Conservation (phyloP, 1,140 invertebrate species). For the Araneus ventricosus region DNA sequence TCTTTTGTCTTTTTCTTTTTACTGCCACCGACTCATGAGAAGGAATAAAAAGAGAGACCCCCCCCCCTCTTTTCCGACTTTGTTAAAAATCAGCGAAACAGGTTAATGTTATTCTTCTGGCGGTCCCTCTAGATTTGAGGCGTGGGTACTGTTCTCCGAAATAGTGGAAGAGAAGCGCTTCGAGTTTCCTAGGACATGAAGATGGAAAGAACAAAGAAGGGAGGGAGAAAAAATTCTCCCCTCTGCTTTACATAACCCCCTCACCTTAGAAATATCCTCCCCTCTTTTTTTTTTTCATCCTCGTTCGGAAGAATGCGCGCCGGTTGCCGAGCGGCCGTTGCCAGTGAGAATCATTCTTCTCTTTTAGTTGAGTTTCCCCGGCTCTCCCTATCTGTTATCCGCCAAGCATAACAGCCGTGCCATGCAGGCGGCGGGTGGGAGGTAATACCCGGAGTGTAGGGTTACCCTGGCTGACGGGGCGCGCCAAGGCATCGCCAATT, state of each 20-base stretch:
- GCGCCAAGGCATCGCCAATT: slow-evolving; percentile 26
- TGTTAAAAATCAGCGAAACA: slow-evolving; percentile 73
- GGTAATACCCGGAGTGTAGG: slow-evolving; percentile 38
- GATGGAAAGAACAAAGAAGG: slow-evolving; percentile 24
- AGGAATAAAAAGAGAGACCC: slow-evolving; percentile 35
- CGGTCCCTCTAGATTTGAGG: slow-evolving; percentile 62
- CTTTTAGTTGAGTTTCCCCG: slow-evolving; percentile 66
- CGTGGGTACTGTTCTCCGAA: slow-evolving; percentile 25
- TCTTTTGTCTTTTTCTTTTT: slow-evolving; percentile 43
- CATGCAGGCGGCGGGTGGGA: slow-evolving; percentile 59
- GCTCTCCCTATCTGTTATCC: slow-evolving; percentile 70
- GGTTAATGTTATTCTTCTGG: slow-evolving; percentile 69
- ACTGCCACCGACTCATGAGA: background rate
- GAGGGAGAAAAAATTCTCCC: slow-evolving; percentile 48
- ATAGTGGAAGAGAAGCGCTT: slow-evolving; percentile 5
- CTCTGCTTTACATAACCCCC: slow-evolving; percentile 72
- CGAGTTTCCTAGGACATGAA: slow-evolving; percentile 46
- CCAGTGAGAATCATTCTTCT: slow-evolving; percentile 66
- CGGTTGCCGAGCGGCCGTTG: slow-evolving; percentile 36
- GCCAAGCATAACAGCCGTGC: slow-evolving; percentile 65
- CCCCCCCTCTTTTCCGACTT: slow-evolving; percentile 31
- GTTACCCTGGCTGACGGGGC: background rate
- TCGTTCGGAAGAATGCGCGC: slow-evolving; percentile 38
- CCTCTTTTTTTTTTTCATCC: slow-evolving; percentile 31
- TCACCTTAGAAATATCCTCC: slow-evolving; percentile 63